phyloP scores from a whole-genome alignment of 2,888 invertebrate genomes.

The Tuta absoluta region DNA sequence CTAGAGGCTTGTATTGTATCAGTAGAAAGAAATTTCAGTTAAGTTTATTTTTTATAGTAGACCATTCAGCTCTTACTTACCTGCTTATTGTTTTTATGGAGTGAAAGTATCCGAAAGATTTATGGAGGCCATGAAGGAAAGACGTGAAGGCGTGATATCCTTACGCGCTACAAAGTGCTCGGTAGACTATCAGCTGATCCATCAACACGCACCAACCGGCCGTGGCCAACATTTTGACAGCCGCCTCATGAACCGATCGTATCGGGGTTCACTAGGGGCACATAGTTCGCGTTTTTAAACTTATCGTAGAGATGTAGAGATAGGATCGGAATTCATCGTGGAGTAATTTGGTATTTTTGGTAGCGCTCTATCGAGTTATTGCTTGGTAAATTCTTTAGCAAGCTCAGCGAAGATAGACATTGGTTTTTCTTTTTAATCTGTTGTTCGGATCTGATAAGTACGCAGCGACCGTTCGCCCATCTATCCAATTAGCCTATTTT shows the following conservation, averaged over 20 bases:
- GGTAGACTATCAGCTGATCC: slow-evolving; percentile 37
- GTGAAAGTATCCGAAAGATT: slow-evolving; percentile 9
- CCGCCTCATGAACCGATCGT: slow-evolving; percentile 47
- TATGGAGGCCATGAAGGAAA: slow-evolving; percentile 8
- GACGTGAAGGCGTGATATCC: slow-evolving; percentile 26
- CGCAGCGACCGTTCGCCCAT: no score
- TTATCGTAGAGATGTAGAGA: slow-evolving; percentile 1
- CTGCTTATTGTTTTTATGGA: not conserved
- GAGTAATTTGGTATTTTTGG: not conserved
- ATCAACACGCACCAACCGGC: slow-evolving; percentile 42
- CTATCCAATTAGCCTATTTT: no score
- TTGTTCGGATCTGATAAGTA: no score
- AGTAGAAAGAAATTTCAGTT: no score
- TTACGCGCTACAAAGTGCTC: slow-evolving; percentile 14
- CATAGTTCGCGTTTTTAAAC: slow-evolving; percentile 17
- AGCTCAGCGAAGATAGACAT: no score
- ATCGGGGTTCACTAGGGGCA: slow-evolving; percentile 33
- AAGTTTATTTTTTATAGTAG: no score
- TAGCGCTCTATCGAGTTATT: not conserved
- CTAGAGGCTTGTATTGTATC: no score
- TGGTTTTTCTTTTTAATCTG: no score
- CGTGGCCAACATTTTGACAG: slow-evolving; percentile 55
- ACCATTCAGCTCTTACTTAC: not conserved
- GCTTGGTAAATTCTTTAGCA: no score
- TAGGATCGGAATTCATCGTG: slow-evolving; percentile 6